A percentile compares a stretch with the other conserved stretches of the same genome.
Conservation (phyloP, 1,140 invertebrate species). For the Achroia grisella region DNA sequence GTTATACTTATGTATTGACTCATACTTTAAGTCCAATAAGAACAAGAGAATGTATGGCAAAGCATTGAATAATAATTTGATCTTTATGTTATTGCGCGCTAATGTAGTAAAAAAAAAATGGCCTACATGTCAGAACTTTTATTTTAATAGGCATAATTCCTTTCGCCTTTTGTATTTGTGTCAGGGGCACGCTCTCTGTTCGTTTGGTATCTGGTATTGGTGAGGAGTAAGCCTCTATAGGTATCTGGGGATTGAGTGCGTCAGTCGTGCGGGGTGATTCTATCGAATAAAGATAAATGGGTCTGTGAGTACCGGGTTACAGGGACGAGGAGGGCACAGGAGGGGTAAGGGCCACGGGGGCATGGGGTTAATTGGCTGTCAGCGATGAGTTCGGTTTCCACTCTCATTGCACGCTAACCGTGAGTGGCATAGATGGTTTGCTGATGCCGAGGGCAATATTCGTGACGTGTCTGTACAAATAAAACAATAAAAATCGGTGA, state of each 20-base stretch:
- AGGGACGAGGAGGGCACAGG: conserved; percentile 19
- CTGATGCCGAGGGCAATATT: conserved; percentile 13
- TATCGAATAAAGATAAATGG: conserved; percentile 69
- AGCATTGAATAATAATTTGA: too few relatives aligned
- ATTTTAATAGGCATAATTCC: conserved; percentile 39
- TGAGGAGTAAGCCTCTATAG: conserved; percentile 9
- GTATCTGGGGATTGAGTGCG: conserved; percentile 33
- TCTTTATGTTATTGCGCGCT: too few relatives aligned
- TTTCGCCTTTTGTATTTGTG: conserved; percentile 30
- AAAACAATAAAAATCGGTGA: conserved; percentile 21
- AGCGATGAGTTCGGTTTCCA: conserved; percentile 52
- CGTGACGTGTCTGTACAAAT: conserved; percentile 22
- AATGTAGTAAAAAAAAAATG: conserved; percentile 30
- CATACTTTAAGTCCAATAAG: too few relatives aligned
- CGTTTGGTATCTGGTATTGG: not conserved
- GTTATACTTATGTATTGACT: too few relatives aligned
- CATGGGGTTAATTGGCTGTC: conserved; percentile 65
- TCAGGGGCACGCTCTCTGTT: conserved; percentile 28
- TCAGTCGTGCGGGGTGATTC: conserved; percentile 40
- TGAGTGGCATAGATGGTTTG: conserved; percentile 21
- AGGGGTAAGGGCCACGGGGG: conserved; percentile 25
- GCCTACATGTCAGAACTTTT: conserved; percentile 33
- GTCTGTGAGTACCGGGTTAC: conserved; percentile 37
- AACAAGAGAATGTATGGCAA: too few relatives aligned
- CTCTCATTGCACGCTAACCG: conserved; percentile 18